Base-by-base conservation (phyloP, 2,888 invertebrate species). In the Athripsodes cinereus region DNA sequence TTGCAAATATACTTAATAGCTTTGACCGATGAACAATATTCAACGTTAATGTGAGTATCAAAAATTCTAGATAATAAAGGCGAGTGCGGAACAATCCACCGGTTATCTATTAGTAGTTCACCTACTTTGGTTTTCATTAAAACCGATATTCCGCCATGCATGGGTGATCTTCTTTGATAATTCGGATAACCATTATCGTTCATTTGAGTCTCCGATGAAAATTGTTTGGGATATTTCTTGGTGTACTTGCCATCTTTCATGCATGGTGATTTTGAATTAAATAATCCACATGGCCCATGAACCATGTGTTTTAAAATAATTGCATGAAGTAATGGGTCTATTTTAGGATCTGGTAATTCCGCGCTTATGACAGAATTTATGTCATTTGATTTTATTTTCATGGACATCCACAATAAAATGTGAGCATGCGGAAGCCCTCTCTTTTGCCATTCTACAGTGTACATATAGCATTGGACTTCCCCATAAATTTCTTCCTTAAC, bases 241-340 rank as follows among this genome's bases (percentile, higher is more conserved):
- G 64, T 61, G 49, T 67, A 68, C 63, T 67, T 66, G 16, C 63
- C 64, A 47, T 66, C 57, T 53, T 51, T 51, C 61, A 64, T 65
- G 55, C 64, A 65, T 8, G 57, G 55, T 19, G 57, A 55, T 18
- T 52, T 48, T 10, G 53, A 35, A 57, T 64, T 61, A 8, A 59
- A 16, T 20, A 46, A 55, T 40, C 65, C 61, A 64, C 60, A 64
- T 50, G 64, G 63, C 40, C 61, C 64, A 53, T 64, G 65, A 19
- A 64, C 53, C 62, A 64, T 64, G 35, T 58, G 52, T 58, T 62
- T 63, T 2, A 52, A 34, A 52, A 63, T 53, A 34, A 57, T 62
- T 16, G 64, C 59, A 61, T 64, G 52, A 19, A 63, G 58, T 22
- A 50, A 2, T 5, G 31, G 22, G 16, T 50, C 31, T 10, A 11